Evolutionary conservation across 2,888 invertebrate species (phyloP).

Genomic region (Drosophila atripex): DNA sequence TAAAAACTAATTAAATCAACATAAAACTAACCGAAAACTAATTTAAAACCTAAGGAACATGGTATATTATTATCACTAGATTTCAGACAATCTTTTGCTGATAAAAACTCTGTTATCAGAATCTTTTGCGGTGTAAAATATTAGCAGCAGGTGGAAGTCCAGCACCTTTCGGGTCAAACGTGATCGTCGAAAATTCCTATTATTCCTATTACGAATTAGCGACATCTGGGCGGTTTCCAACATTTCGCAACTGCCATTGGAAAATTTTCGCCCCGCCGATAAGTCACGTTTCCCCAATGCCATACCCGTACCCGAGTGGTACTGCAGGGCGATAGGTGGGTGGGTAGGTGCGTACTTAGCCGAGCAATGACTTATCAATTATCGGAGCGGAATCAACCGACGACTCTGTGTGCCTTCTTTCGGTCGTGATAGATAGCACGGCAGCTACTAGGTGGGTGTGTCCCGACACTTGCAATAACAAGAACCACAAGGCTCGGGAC

Average conservation of each 20-base stretch:
- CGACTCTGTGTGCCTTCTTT: background rate
- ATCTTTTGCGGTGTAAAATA: conserved; percentile 2
- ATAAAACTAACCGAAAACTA: background rate
- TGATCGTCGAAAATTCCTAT: conserved; percentile 28
- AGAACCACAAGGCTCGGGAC: conserved; percentile 17
- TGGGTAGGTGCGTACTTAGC: too few relatives aligned
- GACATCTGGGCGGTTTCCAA: conserved; percentile 35
- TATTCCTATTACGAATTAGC: conserved; percentile 2
- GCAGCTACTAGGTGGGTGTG: conserved; percentile 48
- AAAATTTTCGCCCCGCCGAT: conserved; percentile 39
- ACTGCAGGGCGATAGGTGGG: background rate
- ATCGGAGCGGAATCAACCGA: conserved; percentile 23
- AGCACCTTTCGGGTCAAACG: conserved; percentile 21
- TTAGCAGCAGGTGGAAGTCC: conserved; percentile 23
- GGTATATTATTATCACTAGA: background rate
- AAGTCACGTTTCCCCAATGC: conserved; percentile 34
- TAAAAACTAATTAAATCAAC: too few relatives aligned
- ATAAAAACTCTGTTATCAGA: conserved; percentile 1
- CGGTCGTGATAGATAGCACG: conserved; percentile 26
- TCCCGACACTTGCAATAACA: conserved; percentile 31
- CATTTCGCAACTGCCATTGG: conserved; percentile 27
- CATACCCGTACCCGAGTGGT: background rate
- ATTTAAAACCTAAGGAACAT: background rate
- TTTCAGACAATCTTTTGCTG: background rate
- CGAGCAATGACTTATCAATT: conserved; percentile 31